Evolutionary conservation across 2,797 vertebrate species (phyloP), one percentile per base, ranked within the genome.

Genomic region (Falco rusticolus): DNA sequence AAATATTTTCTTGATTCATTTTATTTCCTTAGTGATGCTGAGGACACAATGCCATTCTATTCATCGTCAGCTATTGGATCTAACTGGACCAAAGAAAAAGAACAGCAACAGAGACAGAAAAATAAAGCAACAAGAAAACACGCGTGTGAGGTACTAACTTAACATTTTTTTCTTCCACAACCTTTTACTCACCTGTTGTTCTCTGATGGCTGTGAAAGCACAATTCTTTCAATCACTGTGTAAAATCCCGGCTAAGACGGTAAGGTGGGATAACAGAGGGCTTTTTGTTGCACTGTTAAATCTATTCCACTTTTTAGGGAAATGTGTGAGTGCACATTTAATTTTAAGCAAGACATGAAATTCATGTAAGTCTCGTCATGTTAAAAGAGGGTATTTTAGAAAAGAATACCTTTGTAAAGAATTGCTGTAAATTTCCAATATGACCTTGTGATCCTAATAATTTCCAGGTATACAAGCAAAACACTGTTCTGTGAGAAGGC

Each of bases 261-360:
- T 48, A 37, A 56, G 28, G 57, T 50, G 17, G 31, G 51, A 59
- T 56, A 66, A 66, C 15, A 66, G 11, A 41, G 33, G 4, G 10
- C 8, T 11, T 50, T 81, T 59, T 83, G 51, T n/a, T 54, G 43
- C 77, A 13, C 39, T 80, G 75, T 31, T 77, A 70, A 91, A 74
- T 26, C 43, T 80, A 4, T 70, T 85, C 26, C 12, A 34, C 20
- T 1, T 76, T 64, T 31, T 51, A 68, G 29, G 56, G 69, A 88
- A 94, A 77, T 56, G 6, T 3, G 2, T 48, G 29, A 84, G 16
- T 11, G 17, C 39, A 68, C 16, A n/a, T 39, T 29, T 78, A 92
- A 78, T 45, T 84, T 95, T 65, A 90, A 81, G n/a, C 54, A 66
- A 63, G 29, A n/a, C n/a, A 90, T 50, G 66, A 95, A 87, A 92